Evolutionary conservation across 2,888 invertebrate genomes (phyloP).

Genomic region (Zygothrica quintamaculata): DNA sequence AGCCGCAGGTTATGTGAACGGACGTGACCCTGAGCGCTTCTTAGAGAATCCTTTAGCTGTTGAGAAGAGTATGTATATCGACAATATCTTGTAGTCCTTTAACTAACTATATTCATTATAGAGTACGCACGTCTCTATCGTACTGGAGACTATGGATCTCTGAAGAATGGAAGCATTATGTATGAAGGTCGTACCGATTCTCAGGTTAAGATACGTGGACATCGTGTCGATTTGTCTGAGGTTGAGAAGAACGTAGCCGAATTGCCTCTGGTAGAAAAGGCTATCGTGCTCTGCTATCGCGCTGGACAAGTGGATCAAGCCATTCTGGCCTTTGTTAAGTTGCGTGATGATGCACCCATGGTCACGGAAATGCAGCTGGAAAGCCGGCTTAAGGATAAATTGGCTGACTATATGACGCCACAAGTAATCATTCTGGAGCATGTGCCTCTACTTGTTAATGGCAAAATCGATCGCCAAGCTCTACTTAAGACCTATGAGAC

Average conservation of each 20-base stretch:
- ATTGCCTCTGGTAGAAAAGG: constrained; percentile 89
- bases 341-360: constrained; percentile 84
- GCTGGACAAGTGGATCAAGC: constrained; percentile 90
- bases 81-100: neutral
- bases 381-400: constrained; percentile 86
- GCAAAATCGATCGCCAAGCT: constrained; percentile 93
- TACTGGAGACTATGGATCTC: constrained; percentile 93
- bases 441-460: constrained; percentile 93
- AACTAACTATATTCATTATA: constrained; percentile 66
- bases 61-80: constrained; percentile 85
- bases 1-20: constrained; percentile 92
- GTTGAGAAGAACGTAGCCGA: constrained; percentile 90
- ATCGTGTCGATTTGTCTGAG: constrained; percentile 93
- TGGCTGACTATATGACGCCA: constrained; percentile 92
- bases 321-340: constrained; percentile 89
- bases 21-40: constrained; percentile 90
- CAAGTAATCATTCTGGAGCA: constrained; percentile 90
- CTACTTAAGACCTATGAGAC: constrained; percentile 90
- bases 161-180: constrained; percentile 87
- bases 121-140: constrained; percentile 90
- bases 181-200: constrained; percentile 94
- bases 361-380: constrained; percentile 88
- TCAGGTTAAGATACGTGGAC: constrained; percentile 94
- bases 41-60: constrained; percentile 90
- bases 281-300: constrained; percentile 91